Evolutionary conservation across 2,888 invertebrate species (phyloP), one percentile per base, ranked within the genome.

Genomic region (Drosophila demipolita): DNA sequence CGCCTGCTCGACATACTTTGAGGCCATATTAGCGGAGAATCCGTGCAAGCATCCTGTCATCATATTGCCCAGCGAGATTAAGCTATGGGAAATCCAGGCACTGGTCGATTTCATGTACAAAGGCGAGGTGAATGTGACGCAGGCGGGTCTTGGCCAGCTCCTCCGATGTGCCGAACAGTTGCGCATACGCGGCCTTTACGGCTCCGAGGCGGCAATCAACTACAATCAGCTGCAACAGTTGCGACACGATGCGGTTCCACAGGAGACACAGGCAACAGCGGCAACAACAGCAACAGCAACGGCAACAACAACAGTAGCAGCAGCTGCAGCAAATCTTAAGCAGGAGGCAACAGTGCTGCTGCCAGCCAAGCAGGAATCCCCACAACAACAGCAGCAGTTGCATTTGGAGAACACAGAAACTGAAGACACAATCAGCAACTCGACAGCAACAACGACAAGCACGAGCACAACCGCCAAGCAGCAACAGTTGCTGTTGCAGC

Each of bases 21-120:
- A 97, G 92, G 94, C 96, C 66, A 94, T 97, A 59, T 93, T 97
- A 40, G 95, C 96, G 15, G 96, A 97, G 92, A 97, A 97, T 93
- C 97, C 97, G 0, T 97, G 97, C 93, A 96, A 96, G 87, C 97
- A 97, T 92, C 97, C 97, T 15, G 97, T 97, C 38, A 95, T 93
- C 23, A 95, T 97, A 68, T 94, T 97, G 72, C 96, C 97, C 94
- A 95, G 96, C 87, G 97, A 97, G 89, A 96, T 97, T 94, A 96
- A 95, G 90, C 95, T 97, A 91, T 96, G 96, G 94, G 97, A 97
- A 89, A 96, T 97, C 93, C 97, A 97, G 89, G 97, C 97, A 0
- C 93, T 97, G 52, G 97, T 97, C 40, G 97, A 97, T 93, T 97
- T 97, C 91, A 97, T 97, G 97, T 97, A 97, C 93, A 97, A 97